phyloP scores from a whole-genome alignment of 2,888 invertebrate species.

The Heterodera filipjevi region DNA sequence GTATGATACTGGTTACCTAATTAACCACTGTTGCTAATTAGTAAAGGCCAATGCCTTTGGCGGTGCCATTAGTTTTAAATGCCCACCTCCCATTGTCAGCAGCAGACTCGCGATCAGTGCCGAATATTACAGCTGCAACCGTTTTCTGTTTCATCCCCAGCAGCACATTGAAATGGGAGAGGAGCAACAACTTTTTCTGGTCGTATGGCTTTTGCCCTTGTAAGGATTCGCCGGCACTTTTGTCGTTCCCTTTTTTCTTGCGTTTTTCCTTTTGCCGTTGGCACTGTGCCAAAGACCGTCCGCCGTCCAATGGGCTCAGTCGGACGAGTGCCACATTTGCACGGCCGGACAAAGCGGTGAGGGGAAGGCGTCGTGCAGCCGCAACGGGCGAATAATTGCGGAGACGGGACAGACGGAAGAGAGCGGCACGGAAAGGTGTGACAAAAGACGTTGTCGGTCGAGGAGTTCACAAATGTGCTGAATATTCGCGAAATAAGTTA shows the following conservation, averaged over 20 bases:
- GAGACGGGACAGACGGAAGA: neutral
- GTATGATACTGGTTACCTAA: too few relatives aligned
- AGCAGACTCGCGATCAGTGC: neutral
- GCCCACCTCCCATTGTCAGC: neutral
- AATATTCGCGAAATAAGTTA: too few relatives aligned
- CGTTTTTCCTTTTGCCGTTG: neutral
- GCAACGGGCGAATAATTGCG: neutral
- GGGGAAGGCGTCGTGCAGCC: neutral
- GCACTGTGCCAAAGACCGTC: neutral
- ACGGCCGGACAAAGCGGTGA: neutral
- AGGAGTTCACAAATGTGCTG: neutral
- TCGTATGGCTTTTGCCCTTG: too few relatives aligned
- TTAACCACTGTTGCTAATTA: too few relatives aligned
- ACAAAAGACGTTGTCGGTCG: neutral
- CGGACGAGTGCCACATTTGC: constrained; percentile 6
- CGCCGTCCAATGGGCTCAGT: neutral
- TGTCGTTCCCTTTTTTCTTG: neutral
- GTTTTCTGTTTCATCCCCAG: neutral
- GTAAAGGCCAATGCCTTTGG: too few relatives aligned
- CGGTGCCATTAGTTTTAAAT: neutral
- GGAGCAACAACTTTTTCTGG: neutral
- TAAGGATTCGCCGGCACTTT: neutral
- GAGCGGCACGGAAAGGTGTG: neutral
- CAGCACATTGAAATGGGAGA: neutral
- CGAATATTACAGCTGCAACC: neutral